Percentiles rank a stretch among this genome's conserved stretches.
Evolutionary conservation across 1,140 invertebrate genomes (phyloP).

Genomic region (Drosophila nebulosa): DNA sequence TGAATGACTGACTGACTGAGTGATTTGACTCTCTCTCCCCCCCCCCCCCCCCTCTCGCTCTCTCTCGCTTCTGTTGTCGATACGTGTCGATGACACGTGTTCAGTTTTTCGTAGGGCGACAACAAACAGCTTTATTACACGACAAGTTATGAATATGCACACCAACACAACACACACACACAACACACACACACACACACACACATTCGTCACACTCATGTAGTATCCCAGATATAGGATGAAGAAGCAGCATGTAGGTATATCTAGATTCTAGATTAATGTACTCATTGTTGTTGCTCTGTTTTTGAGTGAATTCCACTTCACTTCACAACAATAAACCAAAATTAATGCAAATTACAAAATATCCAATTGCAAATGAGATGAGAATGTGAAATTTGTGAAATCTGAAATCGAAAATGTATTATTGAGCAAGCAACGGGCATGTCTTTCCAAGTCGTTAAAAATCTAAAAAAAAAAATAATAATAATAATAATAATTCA

Average conservation of each 20-base stretch:
- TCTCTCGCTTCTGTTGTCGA: slow-evolving; percentile 19
- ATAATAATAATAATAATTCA: no score
- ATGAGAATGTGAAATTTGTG: background rate
- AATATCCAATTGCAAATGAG: background rate
- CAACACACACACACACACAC: background rate
- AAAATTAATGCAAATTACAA: slow-evolving; percentile 2
- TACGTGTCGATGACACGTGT: slow-evolving; percentile 70
- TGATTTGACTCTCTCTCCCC: background rate
- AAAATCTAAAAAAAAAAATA: background rate
- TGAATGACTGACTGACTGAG: background rate
- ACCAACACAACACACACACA: background rate
- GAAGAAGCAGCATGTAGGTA: background rate
- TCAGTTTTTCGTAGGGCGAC: slow-evolving; percentile 52
- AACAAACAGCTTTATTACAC: slow-evolving; percentile 57
- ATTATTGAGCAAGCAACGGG: no score
- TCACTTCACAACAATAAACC: background rate
- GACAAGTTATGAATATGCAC: slow-evolving; percentile 44
- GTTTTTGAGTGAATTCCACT: background rate
- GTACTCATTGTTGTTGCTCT: background rate
- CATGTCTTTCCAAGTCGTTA: no score
- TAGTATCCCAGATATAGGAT: background rate
- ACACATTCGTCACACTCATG: no score
- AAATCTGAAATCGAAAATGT: background rate
- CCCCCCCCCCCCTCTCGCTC: background rate
- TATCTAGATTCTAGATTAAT: background rate